phyloP scores from a whole-genome alignment of 2,888 invertebrate species.

The Hemicrepidius hirtus region DNA sequence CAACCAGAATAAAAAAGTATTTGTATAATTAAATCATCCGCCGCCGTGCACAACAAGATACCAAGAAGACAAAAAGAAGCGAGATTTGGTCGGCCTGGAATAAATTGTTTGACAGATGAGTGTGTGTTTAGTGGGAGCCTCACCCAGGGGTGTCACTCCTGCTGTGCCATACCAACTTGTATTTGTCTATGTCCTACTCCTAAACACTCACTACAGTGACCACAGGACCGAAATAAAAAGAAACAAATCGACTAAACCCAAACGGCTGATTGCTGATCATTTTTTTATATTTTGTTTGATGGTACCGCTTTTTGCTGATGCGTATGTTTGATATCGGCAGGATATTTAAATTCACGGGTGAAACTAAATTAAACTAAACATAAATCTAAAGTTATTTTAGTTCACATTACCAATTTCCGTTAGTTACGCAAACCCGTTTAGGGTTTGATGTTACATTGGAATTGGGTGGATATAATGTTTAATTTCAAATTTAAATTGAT shows the following conservation, averaged over 20 bases:
- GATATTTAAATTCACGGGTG: constrained; percentile 15
- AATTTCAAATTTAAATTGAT: too few species aligned
- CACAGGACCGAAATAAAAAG: constrained; percentile 1
- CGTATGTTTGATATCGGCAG: neutral
- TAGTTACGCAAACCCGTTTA: neutral
- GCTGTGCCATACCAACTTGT: constrained; percentile 42
- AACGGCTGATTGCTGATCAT: constrained; percentile 2
- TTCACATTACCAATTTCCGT: neutral
- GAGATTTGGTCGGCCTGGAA: constrained; percentile 21
- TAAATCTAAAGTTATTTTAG: neutral
- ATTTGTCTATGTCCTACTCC: constrained; percentile 48
- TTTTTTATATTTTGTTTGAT: constrained; percentile 11
- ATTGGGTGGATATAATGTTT: too few species aligned
- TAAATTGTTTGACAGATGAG: constrained; percentile 45
- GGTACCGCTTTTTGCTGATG: constrained; percentile 1
- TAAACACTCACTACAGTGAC: constrained; percentile 23
- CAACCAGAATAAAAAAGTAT: constrained; percentile 25
- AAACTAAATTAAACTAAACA: neutral
- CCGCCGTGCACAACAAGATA: constrained; percentile 6
- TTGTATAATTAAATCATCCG: constrained; percentile 46
- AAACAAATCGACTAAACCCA: constrained; percentile 5
- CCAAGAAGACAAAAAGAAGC: constrained; percentile 13
- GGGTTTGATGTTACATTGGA: too few species aligned
- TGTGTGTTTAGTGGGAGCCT: constrained; percentile 45
- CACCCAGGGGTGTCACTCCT: constrained; percentile 47